A percentile compares a stretch with the other conserved stretches of the same genome.
These are phyloP conservation scores for Aurelia sp. DNA, from an alignment of 30 jellyfish, hydroid and myxozoan genomes.

Conservation along the genomic window DNA sequence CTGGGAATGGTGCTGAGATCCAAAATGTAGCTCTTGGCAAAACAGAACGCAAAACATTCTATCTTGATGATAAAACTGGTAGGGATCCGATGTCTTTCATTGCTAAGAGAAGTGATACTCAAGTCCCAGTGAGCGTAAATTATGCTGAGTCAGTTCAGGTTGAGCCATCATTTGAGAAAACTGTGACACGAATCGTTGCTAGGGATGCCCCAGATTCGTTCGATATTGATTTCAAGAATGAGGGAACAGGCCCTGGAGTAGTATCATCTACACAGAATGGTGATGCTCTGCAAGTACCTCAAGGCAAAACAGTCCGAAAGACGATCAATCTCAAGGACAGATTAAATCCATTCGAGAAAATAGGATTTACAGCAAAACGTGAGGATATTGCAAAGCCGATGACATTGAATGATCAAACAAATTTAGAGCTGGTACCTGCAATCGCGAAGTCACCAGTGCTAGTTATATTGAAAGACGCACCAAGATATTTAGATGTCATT, in stretches of 20 bases:
- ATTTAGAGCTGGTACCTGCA: background rate
- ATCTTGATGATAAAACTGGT: background rate
- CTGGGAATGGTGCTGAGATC: background rate
- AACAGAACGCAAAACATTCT: background rate
- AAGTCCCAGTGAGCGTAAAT: background rate
- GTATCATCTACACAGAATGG: background rate
- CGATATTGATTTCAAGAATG: background rate
- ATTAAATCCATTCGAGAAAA: background rate
- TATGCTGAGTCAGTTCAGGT: background rate
- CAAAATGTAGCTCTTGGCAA: background rate
- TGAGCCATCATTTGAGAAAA: background rate
- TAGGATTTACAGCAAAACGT: background rate
- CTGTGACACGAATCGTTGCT: background rate
- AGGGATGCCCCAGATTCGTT: background rate
- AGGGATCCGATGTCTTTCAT: background rate
- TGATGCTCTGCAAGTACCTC: background rate
- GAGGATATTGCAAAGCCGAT: background rate
- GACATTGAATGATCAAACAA: background rate
- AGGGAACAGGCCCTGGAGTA: conserved; percentile 7
- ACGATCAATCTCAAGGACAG: background rate
- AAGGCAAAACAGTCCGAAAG: background rate
- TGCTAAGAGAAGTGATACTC: background rate
- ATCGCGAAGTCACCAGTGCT: background rate
- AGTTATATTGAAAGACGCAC: background rate
- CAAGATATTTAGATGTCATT: background rate